Base-by-base conservation (phyloP, 2,113 vertebrate genomes). In the Rhea pennata region DNA sequence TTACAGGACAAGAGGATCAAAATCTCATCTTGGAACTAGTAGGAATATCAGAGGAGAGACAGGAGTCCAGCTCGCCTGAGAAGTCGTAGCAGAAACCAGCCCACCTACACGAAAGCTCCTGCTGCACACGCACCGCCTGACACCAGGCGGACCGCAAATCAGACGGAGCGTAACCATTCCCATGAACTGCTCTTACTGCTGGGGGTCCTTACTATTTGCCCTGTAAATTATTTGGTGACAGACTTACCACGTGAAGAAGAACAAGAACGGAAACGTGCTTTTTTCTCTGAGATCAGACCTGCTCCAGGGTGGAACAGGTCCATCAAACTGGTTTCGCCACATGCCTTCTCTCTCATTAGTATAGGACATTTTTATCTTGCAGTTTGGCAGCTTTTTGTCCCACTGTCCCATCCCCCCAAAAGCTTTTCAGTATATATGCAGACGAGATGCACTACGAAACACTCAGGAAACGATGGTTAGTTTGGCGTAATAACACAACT, bases 101-200 rank as follows among this genome's bases (percentile, higher is more conserved):
- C 11, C 26, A 62, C 42, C 46, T 3, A 4, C 3, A 40, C 0
- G 72, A 86, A 42, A 80, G 67, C 29, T 9, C 1, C 10, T 42
- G 58, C 80, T 8, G 26, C 67, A 6, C 75, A 56, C 19, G 7
- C 15, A 39, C n/a, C 2, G 69, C 3, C 65, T 23, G 31, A 44
- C 22, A 46, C 44, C n/a, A 51, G 58, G 50, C 1, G 10, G 66
- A 76, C 70, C 61, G 72, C 1, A 64, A 26, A 9, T 26, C 16
- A 42, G 56, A 71, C 27, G 16, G 67, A 67, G 48, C 42, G 64
- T 36, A 40, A 65, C 27, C 12, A 27, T 64, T 31, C 58, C 24
- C 48, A 31, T 12, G 13, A 66, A 81, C 72, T 23, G 24, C 31
- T 73, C 72, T 29, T 50, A 27, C 29, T 77, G 65, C 46, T 44